Evolutionary conservation across 2,888 invertebrate genomes (phyloP).

Genomic region (Macroteleia sp.): DNA sequence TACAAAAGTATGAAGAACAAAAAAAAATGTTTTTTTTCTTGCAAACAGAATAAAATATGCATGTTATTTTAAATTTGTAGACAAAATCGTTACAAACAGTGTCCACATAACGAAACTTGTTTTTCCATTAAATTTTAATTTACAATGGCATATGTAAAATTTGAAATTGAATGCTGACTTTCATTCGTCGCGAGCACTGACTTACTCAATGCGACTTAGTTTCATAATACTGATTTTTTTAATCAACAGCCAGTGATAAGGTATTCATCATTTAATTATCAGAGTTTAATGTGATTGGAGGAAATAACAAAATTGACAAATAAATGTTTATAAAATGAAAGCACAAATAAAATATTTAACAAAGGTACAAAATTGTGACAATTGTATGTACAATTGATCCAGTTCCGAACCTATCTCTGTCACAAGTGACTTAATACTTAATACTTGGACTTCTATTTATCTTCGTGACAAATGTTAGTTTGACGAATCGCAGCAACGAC

Average conservation of each 20-base stretch:
- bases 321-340: conserved; percentile 17
- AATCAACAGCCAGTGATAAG: conserved; percentile 21
- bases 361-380: conserved; percentile 29
- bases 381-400: conserved; percentile 46
- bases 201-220: conserved; percentile 7
- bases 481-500: background rate
- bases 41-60: no score
- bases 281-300: background rate
- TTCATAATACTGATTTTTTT: conserved; percentile 41
- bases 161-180: conserved; percentile 14
- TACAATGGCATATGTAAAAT: conserved; percentile 10
- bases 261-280: background rate
- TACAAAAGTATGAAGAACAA: no score
- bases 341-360: conserved; percentile 33
- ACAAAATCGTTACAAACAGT: background rate
- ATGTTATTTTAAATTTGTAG: no score
- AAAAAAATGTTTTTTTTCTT: no score
- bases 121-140: background rate
- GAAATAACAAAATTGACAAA: conserved; percentile 11
- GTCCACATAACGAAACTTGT: background rate
- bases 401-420: conserved; percentile 6
- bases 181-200: background rate
- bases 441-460: conserved; percentile 8
- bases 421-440: conserved; percentile 39
- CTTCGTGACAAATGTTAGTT: background rate